Evolutionary conservation across 2,888 invertebrate species (phyloP), one percentile per base, ranked within the genome.

Genomic region (Blomia tropicalis): DNA sequence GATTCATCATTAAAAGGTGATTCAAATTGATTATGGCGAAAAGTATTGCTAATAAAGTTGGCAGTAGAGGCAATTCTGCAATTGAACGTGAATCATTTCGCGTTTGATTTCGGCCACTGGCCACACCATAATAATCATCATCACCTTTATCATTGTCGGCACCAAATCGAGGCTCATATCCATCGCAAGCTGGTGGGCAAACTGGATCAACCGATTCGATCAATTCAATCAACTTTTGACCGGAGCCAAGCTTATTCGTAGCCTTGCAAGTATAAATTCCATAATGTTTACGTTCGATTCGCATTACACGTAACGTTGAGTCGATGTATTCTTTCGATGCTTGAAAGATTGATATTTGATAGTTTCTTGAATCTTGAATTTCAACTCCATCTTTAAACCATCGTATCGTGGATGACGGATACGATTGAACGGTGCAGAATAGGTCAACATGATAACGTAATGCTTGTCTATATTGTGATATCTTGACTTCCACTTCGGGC

Each of bases 371-470:
- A 71, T 66, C 66, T 43, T 88, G 89, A 4, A 91, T 73, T 64
- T 83, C 82, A 0, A 83, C 77, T 60, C 88, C 88, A 68, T 77
- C 76, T 72, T 90, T 90, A 4, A 86, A 77, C 93, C 92, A 93
- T 1, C 82, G 80, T 66, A 92, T 87, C 1, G 87, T 87, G 0
- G 92, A 91, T 2, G 87, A 87, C 0, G 92, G 92, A 74, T 89
- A 91, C 0, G 91, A 91, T 72, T 89, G 88, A 19, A 91, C 85
- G 73, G 90, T 90, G 70, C 93, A 93, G 71, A 92, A 91, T 66
- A 93, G 74, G 70, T 91, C 88, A 84, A 90, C 89, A 70, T 91
- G 88, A 71, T 89, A 90, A 72, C 89, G 89, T 14, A 90, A 75
- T 0, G 90, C 90, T 78, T 87, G 82, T 11, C 87, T 87, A 32